Base-by-base conservation (phyloP, 37 sponge, comb jelly and placozoan species). In the Lycopodina hypogea region DNA sequence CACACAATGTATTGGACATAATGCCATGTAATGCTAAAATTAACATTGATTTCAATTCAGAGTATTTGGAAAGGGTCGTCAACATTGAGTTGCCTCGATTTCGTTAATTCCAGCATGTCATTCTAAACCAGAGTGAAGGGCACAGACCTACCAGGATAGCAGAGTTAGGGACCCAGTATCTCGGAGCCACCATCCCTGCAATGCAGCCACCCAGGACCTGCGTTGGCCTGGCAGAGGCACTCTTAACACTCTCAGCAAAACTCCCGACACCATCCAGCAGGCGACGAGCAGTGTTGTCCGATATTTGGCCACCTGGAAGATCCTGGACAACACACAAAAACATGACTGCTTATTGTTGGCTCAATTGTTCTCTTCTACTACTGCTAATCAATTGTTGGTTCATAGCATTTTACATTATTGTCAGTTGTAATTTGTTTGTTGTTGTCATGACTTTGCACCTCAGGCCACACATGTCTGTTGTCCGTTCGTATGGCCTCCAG, bases 101-200 rank as follows among this genome's bases (percentile, higher is more conserved):
- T n/a, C n/a, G n/a, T n/a, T n/a, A n/a, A n/a, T n/a, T n/a, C n/a
- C n/a, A n/a, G n/a, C n/a, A n/a, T n/a, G n/a, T n/a, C n/a, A n/a
- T n/a, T n/a, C n/a, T n/a, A n/a, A n/a, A n/a, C n/a, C n/a, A n/a
- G n/a, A n/a, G n/a, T n/a, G n/a, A n/a, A n/a, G 48, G 4, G 48
- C 9, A 45, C 9, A 9, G 48, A 55, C 77, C 48, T 80, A 91
- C 95, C 69, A 48, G 37, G 8, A 92, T 77, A 33, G 78, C 60
- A 32, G 81, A 72, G 80, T 96, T 93, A 6, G 97, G 94, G 3
- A 78, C 84, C 97, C 97, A 96, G 79, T 96, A 96, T 1, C 83
- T 35, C 3, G 97, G 97, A 19, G 97, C 94, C 34, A 94, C 41
- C 68, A 81, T 72, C 56, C 93, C 94, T 24, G 87, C 72, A 36